Conservation (phyloP, 2,113 vertebrate species). For the Eublepharis macularius region DNA sequence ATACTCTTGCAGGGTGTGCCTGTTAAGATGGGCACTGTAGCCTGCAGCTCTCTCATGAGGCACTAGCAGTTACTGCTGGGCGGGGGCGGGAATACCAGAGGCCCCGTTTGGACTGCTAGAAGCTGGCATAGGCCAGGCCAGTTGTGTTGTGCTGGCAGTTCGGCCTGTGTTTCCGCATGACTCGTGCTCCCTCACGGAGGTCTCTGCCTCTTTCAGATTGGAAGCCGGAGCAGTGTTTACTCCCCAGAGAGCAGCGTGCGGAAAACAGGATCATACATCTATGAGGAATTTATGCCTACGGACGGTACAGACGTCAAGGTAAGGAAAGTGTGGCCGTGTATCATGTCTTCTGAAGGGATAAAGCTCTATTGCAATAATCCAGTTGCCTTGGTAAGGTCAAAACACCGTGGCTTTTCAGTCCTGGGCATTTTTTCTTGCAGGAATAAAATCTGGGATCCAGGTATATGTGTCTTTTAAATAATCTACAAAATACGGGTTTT, state of each 20-base stretch:
- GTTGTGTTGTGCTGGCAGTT: neutral
- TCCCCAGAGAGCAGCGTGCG: slow-evolving; percentile 97
- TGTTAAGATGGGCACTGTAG: neutral
- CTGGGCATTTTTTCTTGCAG: too few relatives aligned
- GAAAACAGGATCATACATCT: slow-evolving; percentile 98
- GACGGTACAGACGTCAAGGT: slow-evolving; percentile 99
- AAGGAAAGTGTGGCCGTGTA: slow-evolving; percentile 20
- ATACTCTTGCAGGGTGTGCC: neutral
- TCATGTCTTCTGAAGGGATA: neutral
- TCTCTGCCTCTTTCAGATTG: slow-evolving; percentile 80
- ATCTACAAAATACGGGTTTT: too few relatives aligned
- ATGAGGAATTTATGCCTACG: slow-evolving; percentile 99
- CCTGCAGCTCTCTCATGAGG: neutral
- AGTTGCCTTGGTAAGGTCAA: too few relatives aligned
- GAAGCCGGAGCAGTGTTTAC: slow-evolving; percentile 97
- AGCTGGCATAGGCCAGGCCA: too few relatives aligned
- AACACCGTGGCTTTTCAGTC: too few relatives aligned
- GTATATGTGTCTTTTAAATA: too few relatives aligned
- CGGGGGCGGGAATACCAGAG: neutral
- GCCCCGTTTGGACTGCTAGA: neutral
- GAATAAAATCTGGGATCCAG: too few relatives aligned
- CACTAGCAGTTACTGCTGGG: neutral
- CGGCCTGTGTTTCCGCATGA: too few relatives aligned
- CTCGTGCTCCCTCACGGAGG: neutral
- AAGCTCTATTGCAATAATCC: too few relatives aligned